Evolutionary conservation across 2,113 vertebrate species (phyloP), one percentile per base, ranked within the genome.

Genomic region (Salvelinus namaycush): DNA sequence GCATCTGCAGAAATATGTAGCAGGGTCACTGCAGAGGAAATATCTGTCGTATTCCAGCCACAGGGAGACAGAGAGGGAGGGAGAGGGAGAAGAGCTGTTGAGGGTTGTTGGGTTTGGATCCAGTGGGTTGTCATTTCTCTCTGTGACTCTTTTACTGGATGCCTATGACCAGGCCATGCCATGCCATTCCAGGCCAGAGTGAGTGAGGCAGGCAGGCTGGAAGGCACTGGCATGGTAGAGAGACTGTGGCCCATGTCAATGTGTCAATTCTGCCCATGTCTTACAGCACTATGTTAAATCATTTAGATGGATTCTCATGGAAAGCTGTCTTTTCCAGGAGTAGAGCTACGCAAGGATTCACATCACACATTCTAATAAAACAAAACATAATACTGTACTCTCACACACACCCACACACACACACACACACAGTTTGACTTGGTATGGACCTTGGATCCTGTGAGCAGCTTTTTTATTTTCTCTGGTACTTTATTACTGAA

Each of bases 21-120:
- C 80, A 80, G 85, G 12, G 18, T 59, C 87, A 27, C 22, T 72
- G 81, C 69, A 66, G 81, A 77, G 76, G 84, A 81, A 84, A 80
- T 84, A 82, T 87, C 87, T 82, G 90, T 90, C 88, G 84, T 84
- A 86, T 87, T 81, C 88, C 79, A 87, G 73, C 27, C 72, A 82
- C 78, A 29, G 20, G 77, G 82, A 29, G 3, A 69, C 48, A 70
- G 16, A 48, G 11, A 20, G 68, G 20, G 68, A 69, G 31, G 7
- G 34, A 48, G 68, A 44, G 39, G 9, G 39, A 44, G 39, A 44
- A 70, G 81, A 80, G 80, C 77, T 81, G 83, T 73, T 76, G 87
- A 76, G 83, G 84, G 83, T 87, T 84, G 82, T 77, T 18, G 27
- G 77, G 78, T 77, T 74, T 84, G 85, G 78, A 86, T 82, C 79